Base-by-base conservation (phyloP, 2,113 vertebrate genomes). In the Pluvialis apricaria region DNA sequence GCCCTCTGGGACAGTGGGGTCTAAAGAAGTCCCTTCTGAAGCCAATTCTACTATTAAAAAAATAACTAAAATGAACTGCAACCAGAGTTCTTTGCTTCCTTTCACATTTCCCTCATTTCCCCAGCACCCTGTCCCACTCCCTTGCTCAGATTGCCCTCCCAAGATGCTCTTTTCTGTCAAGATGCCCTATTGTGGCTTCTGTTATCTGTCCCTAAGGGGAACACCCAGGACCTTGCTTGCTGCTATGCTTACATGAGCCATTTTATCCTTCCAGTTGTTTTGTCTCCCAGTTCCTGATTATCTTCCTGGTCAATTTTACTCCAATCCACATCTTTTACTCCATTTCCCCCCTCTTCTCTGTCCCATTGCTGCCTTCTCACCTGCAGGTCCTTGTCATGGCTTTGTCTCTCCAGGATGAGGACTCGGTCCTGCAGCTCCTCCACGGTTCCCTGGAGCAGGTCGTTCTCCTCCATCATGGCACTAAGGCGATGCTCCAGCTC, bases 321-420 rank as follows among this genome's bases (percentile, higher is more conserved):
- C 57, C 28, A 72, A 36, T 45, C 15, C 36, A 38, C 2, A 2
- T 32, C 10, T 77, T 86, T 22, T 54, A 81, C 32, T 51, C 10
- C 12, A 42, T 77, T 45, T 62, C 12, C 29, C 38, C 8, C 16
- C 5, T 36, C 25, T 28, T 85, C n/a, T 34, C 54, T 45, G 19
- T 64, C 57, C 51, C 49, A 47, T 18, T 3, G 5, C 40, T 42
- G 66, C 13, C 64, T 73, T 24, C 96, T 97, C 96, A 99, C 99
- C 99, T 99, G 99, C 19, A 99, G 93, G 96, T 99, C 99, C 96
- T 99, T 99, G 93, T 99, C 98, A 31, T 99, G 99, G 95, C 98
- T 98, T 98, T 99, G 99, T 84, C 98, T 98, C 97, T 99, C 99
- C 92, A 99, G 95, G 93, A 99, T 97, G 95, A 99, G 97, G 81